Evolutionary conservation across 2,113 vertebrate species (phyloP).

Genomic region (Odocoileus virginianus): DNA sequence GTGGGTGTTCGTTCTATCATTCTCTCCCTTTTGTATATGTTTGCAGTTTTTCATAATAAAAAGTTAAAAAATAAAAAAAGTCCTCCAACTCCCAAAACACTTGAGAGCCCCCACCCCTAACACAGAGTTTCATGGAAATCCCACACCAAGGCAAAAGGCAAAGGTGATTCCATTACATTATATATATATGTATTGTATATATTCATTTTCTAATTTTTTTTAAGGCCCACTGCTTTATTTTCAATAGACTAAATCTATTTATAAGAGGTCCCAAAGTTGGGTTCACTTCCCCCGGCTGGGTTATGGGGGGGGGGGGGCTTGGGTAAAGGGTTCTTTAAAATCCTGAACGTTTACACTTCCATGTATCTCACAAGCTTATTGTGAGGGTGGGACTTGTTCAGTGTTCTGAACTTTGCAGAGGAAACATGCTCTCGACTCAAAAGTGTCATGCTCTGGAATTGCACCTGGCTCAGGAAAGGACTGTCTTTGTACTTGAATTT

Average conservation of each 20-base stretch:
- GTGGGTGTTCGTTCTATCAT: slow-evolving; percentile 14
- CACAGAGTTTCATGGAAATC: slow-evolving; percentile 32
- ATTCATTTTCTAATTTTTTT: slow-evolving; percentile 72
- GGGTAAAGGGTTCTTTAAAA: slow-evolving; percentile 51
- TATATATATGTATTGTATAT: slow-evolving; percentile 24
- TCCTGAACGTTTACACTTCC: slow-evolving; percentile 71
- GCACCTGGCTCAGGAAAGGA: slow-evolving; percentile 77
- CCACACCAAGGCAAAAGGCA: slow-evolving; percentile 38
- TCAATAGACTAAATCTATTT: slow-evolving; percentile 63
- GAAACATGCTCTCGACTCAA: slow-evolving; percentile 37
- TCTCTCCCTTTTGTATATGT: slow-evolving; percentile 66
- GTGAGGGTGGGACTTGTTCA: slow-evolving; percentile 73
- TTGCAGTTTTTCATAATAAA: slow-evolving; percentile 73
- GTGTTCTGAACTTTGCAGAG: slow-evolving; percentile 73
- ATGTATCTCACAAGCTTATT: slow-evolving; percentile 66
- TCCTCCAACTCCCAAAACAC: slow-evolving; percentile 40
- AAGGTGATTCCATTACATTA: slow-evolving; percentile 41
- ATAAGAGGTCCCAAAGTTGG: slow-evolving; percentile 56
- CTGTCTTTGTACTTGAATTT: slow-evolving; percentile 75
- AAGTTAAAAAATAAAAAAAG: slow-evolving; percentile 39
- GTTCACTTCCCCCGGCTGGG: slow-evolving; percentile 55
- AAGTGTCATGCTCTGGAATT: slow-evolving; percentile 71
- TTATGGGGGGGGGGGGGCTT: slow-evolving; percentile 60
- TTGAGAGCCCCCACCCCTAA: slow-evolving; percentile 24
- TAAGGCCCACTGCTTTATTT: slow-evolving; percentile 67